Conservation (phyloP, 1,140 invertebrate genomes). For the Periplaneta americana region DNA sequence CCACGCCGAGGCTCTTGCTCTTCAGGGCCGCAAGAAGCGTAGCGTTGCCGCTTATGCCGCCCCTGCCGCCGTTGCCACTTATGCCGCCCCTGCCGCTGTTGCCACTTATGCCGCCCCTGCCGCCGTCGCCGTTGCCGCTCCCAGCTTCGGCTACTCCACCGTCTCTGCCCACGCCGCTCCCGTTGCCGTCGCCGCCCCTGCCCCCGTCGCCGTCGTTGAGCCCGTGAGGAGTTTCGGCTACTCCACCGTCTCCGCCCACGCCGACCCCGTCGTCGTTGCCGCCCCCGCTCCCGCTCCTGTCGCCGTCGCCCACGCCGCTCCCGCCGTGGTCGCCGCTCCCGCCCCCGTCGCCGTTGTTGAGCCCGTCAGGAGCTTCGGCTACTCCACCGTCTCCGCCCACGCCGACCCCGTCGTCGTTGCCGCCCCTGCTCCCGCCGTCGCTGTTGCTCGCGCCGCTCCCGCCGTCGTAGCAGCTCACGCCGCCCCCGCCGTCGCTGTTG, state of each 20-base stretch:
- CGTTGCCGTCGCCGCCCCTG: not conserved
- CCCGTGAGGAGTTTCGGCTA: not conserved
- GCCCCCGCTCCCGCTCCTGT: not conserved
- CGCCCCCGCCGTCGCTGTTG: not conserved
- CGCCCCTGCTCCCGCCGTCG: not conserved
- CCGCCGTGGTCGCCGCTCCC: not conserved
- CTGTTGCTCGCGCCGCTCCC: not conserved
- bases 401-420: not conserved
- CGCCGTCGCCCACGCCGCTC: not conserved
- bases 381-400: not conserved
- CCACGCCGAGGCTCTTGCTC: not conserved
- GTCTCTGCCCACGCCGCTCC: not conserved
- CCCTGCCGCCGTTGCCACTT: not conserved
- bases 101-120: not conserved
- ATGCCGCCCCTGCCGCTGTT: not conserved
- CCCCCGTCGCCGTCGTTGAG: not conserved
- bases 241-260: not conserved
- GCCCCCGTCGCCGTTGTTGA: not conserved
- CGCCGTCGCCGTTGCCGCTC: not conserved
- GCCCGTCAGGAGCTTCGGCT: not conserved
- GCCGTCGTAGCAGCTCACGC: not conserved
- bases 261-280: not conserved
- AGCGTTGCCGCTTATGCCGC: not conserved
- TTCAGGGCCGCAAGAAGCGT: not conserved
- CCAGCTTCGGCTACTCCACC: too few species aligned